Conservation (phyloP, 2,113 vertebrate genomes). For the Mustela nigripes region DNA sequence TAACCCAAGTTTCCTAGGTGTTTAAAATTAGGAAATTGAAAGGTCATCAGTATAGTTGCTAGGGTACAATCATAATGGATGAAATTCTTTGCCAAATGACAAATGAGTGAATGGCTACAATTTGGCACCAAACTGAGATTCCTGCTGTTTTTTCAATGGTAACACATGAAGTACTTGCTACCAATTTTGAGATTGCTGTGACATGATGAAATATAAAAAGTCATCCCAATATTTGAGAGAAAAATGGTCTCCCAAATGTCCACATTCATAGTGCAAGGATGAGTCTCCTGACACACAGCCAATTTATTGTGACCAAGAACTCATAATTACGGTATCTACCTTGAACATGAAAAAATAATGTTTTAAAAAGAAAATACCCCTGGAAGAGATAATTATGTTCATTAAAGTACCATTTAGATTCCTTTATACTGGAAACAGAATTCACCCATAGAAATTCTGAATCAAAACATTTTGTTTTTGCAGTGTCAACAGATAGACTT, state of each 20-base stretch:
- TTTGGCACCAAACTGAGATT: slow-evolving; percentile 68
- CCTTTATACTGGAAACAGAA: background rate
- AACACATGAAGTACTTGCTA: slow-evolving; percentile 52
- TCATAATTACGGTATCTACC: background rate
- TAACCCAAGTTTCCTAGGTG: slow-evolving; percentile 67
- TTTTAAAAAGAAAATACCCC: slow-evolving; percentile 34
- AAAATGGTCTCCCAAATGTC: slow-evolving; percentile 43
- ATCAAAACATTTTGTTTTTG: background rate
- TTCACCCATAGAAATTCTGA: background rate
- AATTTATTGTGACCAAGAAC: background rate
- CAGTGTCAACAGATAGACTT: background rate
- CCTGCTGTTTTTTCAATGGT: slow-evolving; percentile 64
- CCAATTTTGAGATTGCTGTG: slow-evolving; percentile 63
- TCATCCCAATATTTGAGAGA: slow-evolving; percentile 17
- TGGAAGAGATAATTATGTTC: background rate
- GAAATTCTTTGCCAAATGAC: slow-evolving; percentile 75
- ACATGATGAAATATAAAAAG: slow-evolving; percentile 67
- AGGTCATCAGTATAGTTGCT: slow-evolving; percentile 47
- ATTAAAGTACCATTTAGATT: background rate
- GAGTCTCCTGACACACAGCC: background rate
- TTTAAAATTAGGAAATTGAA: slow-evolving; percentile 74
- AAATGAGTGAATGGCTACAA: slow-evolving; percentile 58
- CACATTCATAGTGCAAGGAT: background rate
- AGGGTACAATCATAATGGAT: slow-evolving; percentile 15
- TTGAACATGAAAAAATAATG: slow-evolving; percentile 3